Base-by-base conservation (phyloP, 1,140 invertebrate species). In the Chironomus tepperi region DNA sequence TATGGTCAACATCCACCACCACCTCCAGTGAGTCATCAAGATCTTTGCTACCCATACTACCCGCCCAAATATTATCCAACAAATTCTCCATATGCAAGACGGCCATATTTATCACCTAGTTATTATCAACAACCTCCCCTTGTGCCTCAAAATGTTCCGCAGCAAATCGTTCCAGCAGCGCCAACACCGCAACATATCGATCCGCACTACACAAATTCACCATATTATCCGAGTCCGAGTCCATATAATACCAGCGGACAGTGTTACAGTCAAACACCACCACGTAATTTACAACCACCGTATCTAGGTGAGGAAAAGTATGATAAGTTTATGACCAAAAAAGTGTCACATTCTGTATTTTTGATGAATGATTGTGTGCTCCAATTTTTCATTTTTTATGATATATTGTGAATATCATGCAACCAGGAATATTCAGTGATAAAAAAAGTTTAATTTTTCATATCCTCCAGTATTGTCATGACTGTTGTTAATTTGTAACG, bases 251-350 rank as follows among this genome's bases (percentile, higher is more conserved):
- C 82, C 78, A 87, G 83, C 79, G 87, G 86, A 77, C 88, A 87
- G 79, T 84, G 81, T 74, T 82, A 82, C 74, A 70, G 19, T 70
- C 65, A 70, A 70, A 70, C 83, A 19, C 84, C 85, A 73, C 85
- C 89, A 9, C 90, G 90, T 77, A 90, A 90, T 77, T 87, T 89
- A 73, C 90, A 91, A 77, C 87, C 88, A 75, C 88, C 89, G 76
- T 89, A 86, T 81, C 85, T 89, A 81, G 87, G 87, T 89, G 81
- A 87, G 86, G 79, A 79, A 80, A 83, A 82, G 81, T 82, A 82
- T 82, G 81, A 79, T 80, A 16, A 34, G 34, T 73, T 21, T 72
- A 18, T 19, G 10, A 72, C 24, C 24, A 34, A 67, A n/a, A n/a
- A 67, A 15, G n/a, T 18, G 16, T 8, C 16, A 67, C 16, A 67